A percentile compares a stretch with the other conserved stretches of the same genome.
Evolutionary conservation across 1,140 invertebrate genomes (phyloP).

Genomic region (Trypoxylus dichotomus): DNA sequence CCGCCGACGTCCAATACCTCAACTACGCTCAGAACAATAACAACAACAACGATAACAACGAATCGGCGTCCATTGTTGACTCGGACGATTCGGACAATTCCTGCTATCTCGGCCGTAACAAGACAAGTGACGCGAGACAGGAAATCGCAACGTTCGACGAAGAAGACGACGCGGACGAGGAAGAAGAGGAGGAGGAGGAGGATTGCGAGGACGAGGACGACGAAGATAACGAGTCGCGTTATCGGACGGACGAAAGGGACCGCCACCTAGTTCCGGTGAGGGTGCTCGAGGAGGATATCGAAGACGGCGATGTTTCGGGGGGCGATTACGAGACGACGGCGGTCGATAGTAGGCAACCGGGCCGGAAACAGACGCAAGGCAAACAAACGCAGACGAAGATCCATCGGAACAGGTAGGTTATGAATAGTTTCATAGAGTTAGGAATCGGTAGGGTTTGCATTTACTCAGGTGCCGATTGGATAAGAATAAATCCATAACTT

Average conservation of each 20-base stretch:
- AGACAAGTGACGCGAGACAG: neutral
- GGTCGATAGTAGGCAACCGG: neutral
- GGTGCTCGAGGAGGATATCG: neutral
- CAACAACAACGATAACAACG: neutral
- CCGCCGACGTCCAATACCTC: constrained; percentile 20
- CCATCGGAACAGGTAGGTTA: constrained; percentile 19
- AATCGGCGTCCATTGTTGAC: neutral
- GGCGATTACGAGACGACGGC: neutral
- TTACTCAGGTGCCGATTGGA: too few relatives aligned
- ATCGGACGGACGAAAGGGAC: neutral
- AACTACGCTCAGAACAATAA: constrained; percentile 4
- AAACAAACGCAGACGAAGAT: constrained; percentile 22
- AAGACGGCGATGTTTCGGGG: neutral
- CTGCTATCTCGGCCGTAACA: neutral
- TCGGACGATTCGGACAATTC: constrained; percentile 20
- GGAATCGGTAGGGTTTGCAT: too few relatives aligned
- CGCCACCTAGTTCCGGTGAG: neutral
- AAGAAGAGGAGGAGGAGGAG: constrained; percentile 10
- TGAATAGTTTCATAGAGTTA: neutral
- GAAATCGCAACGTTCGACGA: neutral
- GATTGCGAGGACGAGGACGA: neutral
- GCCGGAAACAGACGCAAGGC: neutral
- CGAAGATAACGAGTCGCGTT: neutral
- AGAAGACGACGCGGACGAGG: neutral
- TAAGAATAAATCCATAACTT: too few relatives aligned